Base-by-base conservation (phyloP, 2,797 vertebrate species). In the Sebastes oblongus region DNA sequence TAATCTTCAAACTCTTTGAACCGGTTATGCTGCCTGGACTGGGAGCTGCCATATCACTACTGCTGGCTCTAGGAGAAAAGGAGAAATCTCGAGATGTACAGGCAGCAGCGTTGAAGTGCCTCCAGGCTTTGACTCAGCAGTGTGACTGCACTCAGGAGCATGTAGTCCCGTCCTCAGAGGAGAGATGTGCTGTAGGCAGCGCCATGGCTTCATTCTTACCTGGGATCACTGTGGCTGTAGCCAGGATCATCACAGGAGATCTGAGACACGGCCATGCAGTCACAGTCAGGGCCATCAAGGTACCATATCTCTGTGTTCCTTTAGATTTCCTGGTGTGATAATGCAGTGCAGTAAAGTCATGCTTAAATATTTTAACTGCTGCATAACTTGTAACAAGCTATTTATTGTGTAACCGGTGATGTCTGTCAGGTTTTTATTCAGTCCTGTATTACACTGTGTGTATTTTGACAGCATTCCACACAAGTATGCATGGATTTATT, bases 161-260 rank as follows among this genome's bases (percentile, higher is more conserved):
- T 1, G 27, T 76, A 1, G 60, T 83, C 0, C 89, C 95, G 1
- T 89, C 90, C 0, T 81, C 88, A n/a, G 85, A 91, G 10, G 96
- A 97, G 79, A 88, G 52, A 3, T 71, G 77, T 67, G 75, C 72
- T 6, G 88, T 97, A 0, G 97, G 98, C 46, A 91, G 93, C 59
- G 82, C 96, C 16, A 93, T 99, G 89, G 98, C 98, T n/a, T 97
- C 97, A 1, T 99, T 99, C 86, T 84, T 99, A 82, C 98, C 98
- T 0, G 98, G 98, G 27, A 93, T 99, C 79, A 96, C 96, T 24
- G 91, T 92, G 2, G 52, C 95, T 0, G 84, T 97, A 54, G 90
- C 96, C 50, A 96, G 95, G 73, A 86, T 98, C 61, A 95, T 98
- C 58, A 95, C 96, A 0, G 98, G 96, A 75, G 97, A 99, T 68